phyloP scores from a whole-genome alignment of 2,888 invertebrate species.

The Amorpha juglandis region DNA sequence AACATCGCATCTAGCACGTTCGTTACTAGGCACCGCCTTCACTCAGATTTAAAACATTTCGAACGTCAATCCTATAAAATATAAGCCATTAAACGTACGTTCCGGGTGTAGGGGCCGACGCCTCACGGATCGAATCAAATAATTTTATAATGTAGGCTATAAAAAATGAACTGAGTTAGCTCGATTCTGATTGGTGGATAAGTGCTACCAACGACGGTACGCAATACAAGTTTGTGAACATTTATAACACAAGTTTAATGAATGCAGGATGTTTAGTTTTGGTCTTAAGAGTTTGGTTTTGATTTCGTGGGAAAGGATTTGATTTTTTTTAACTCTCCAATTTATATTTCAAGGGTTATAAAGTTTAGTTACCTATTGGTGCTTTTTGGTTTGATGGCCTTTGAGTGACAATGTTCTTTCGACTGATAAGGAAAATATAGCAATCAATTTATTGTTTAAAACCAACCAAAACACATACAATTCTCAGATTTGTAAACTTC shows the following conservation, averaged over 20 bases:
- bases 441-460: too few species aligned
- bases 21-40: conserved; percentile 37
- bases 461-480: too few species aligned
- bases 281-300: conserved; percentile 3
- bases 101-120: conserved; percentile 51
- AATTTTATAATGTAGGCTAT: conserved; percentile 58
- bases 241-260: not conserved
- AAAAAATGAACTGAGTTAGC: conserved; percentile 54
- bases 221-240: conserved; percentile 14
- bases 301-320: conserved; percentile 9
- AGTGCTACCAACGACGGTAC: conserved; percentile 27
- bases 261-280: conserved; percentile 15
- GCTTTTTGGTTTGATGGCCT: too few species aligned
- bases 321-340: not conserved
- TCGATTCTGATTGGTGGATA: conserved; percentile 29
- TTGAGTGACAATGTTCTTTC: too few species aligned
- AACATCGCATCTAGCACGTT: not conserved
- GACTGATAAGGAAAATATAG: too few species aligned
- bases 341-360: too few species aligned
- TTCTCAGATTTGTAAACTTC: too few species aligned
- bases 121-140: conserved; percentile 53
- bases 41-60: conserved; percentile 49
- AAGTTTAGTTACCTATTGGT: too few species aligned
- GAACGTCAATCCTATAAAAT: conserved; percentile 55
- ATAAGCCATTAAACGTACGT: conserved; percentile 52